Evolutionary conservation across 2,113 vertebrate genomes (phyloP), one percentile per base, ranked within the genome.

Genomic region (Seriola quinqueradiata): DNA sequence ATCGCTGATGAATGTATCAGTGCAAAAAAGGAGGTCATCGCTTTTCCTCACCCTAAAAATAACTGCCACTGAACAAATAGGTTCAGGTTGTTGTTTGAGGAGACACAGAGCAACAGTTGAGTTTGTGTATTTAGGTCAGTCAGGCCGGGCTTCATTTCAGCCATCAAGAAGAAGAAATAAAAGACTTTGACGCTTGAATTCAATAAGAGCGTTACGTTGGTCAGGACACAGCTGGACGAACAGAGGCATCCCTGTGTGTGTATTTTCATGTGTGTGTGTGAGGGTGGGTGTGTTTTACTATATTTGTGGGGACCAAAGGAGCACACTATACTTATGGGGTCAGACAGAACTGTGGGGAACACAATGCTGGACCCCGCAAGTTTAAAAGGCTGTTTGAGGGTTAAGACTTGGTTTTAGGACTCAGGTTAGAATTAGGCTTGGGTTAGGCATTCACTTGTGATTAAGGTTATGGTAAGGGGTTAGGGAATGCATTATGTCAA

Each of bases 121-220:
- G 64, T 82, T 44, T 81, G 79, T 67, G 57, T 77, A 86, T 90
- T 89, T 85, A 87, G 87, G 79, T 85, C 89, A 84, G 48, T 13
- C 23, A 32, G 66, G 63, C 34, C 42, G 34, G 52, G 57, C 32
- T 72, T 67, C 50, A 25, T 52, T 50, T 85, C 58, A 77, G 17
- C 17, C 75, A 34, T 32, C 46, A 10, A 68, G 71, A 75, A 79
- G 73, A 10, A 68, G 71, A 75, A 79, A 76, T 81, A 73, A 80
- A 80, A 63, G 71, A 65, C 36, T 64, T 14, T 0, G 11, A 72
- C 23, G 32, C 44, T 64, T 82, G 25, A 81, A 83, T 83, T 70
- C 54, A 83, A 66, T 61, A 17, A 68, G 54, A 85, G 55, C 25
- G 9, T 69, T 69, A 69, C 82, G 78, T 52, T 16, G 67, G 76